Evolutionary conservation across 2,888 invertebrate species (phyloP).

Genomic region (Drosophila neonasuta): DNA sequence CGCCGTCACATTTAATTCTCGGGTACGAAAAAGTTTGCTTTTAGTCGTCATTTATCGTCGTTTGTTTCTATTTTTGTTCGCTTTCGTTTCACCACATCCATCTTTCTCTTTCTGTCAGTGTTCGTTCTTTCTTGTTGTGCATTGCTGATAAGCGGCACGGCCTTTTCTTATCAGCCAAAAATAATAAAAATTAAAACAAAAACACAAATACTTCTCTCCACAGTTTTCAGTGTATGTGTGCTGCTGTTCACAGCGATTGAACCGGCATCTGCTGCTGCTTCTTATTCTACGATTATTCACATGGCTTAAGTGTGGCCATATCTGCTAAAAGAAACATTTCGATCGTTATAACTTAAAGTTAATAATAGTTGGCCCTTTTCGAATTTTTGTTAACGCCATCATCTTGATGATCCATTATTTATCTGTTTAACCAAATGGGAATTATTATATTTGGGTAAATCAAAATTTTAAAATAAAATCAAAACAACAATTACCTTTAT

Average conservation of each 20-base stretch:
- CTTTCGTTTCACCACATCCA: conserved; percentile 52
- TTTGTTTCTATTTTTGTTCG: conserved; percentile 68
- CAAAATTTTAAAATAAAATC: neutral
- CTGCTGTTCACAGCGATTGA: conserved; percentile 33
- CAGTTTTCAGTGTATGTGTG: conserved; percentile 2
- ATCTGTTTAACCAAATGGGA: conserved; percentile 11
- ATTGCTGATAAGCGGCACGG: conserved; percentile 69
- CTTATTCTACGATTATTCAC: conserved; percentile 11
- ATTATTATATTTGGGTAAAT: neutral
- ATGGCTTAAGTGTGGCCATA: conserved; percentile 7
- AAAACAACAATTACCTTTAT: conserved; percentile 64
- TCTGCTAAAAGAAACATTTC: conserved; percentile 14
- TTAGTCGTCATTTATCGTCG: conserved; percentile 59
- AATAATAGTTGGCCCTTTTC: too few relatives aligned
- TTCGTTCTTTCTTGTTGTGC: conserved; percentile 64
- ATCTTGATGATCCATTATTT: conserved; percentile 17
- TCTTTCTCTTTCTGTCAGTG: conserved; percentile 36
- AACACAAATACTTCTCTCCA: conserved; percentile 36
- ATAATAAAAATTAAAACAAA: conserved; percentile 42
- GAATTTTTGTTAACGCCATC: conserved; percentile 23
- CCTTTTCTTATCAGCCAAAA: conserved; percentile 65
- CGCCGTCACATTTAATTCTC: conserved; percentile 36
- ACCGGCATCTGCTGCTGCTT: conserved; percentile 20
- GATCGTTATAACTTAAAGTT: neutral
- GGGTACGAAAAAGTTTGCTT: conserved; percentile 44